Evolutionary conservation across 1,140 invertebrate species (phyloP), one percentile per base, ranked within the genome.

Genomic region (Brachionus calyciflorus): DNA sequence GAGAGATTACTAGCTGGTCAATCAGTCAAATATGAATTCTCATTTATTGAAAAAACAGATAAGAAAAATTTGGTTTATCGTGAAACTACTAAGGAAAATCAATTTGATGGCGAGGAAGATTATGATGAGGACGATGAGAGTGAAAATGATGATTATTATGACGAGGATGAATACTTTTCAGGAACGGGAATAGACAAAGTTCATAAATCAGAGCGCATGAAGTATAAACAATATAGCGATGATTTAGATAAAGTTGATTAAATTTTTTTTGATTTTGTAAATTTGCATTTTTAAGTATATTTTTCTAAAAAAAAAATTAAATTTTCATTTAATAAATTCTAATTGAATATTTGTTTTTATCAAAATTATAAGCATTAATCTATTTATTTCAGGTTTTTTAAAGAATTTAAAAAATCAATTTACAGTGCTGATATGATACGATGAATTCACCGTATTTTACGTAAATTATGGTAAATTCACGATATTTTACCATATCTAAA

Each of bases 31-130:
- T 73, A 73, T 14, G 46, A 73, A 12, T 51, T 37, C 28, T 33
- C 69, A 37, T 55, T 73, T 51, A 28, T 73, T 17, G 46, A 73
- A n/a, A 73, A 51, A 33, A 55, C 28, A n/a, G 46, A 73, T 17
- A 65, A 65, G 21, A 21, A 41, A 44, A 65, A 46, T 44, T 44
- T 65, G 19, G 37, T 12, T 21, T 65, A 44, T 19, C 19, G 33
- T 9, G 37, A 65, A 24, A 41, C 24, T 19, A 37, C 26, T 21
- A 65, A 44, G 26, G 60, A 65, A 0, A 9, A 21, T n/a, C 5
- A 44, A 30, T 24, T 30, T 14, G 60, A 65, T 30, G 60, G 44
- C 3, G 37, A 65, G 24, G 37, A 65, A 24, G 17, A 44, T 44
- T 21, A 65, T 44, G 33, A 65, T 26, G 12, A 60, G 3, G 30